Conservation (phyloP, 2,797 vertebrate genomes). For the Rousettus madagascariensis region DNA sequence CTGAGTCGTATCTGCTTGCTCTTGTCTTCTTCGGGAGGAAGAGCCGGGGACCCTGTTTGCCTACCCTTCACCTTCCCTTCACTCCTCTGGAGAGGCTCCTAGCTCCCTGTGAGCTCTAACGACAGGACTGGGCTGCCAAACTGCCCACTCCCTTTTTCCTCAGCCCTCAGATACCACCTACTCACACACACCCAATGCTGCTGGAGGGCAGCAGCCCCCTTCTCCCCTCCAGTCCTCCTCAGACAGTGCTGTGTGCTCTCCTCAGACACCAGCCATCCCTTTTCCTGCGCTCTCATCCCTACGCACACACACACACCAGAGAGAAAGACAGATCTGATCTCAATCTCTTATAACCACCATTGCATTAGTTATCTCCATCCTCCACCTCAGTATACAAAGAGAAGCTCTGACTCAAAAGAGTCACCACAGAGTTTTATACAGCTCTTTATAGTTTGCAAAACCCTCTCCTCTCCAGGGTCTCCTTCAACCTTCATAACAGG, state of each 20-base stretch:
- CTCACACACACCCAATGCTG: background rate
- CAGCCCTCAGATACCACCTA: background rate
- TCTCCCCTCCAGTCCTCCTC: background rate
- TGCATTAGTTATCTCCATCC: background rate
- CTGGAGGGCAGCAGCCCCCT: background rate
- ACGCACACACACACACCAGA: background rate
- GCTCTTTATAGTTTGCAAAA: background rate
- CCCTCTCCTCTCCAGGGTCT: background rate
- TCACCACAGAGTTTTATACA: background rate
- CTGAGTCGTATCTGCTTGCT: background rate
- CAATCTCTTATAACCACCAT: background rate
- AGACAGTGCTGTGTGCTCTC: background rate
- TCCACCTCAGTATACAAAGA: background rate
- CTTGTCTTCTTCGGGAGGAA: background rate
- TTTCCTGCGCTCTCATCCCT: background rate
- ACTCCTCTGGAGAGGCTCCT: background rate
- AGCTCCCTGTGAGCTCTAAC: background rate
- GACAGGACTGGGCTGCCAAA: too few relatives aligned
- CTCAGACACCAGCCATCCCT: background rate
- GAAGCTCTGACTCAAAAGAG: background rate
- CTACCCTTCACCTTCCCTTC: background rate
- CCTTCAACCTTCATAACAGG: background rate
- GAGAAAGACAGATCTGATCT: background rate
- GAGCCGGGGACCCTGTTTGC: background rate
- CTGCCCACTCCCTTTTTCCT: background rate